phyloP scores from a whole-genome alignment of 2,888 invertebrate genomes.

The Sympetrum striolatum region DNA sequence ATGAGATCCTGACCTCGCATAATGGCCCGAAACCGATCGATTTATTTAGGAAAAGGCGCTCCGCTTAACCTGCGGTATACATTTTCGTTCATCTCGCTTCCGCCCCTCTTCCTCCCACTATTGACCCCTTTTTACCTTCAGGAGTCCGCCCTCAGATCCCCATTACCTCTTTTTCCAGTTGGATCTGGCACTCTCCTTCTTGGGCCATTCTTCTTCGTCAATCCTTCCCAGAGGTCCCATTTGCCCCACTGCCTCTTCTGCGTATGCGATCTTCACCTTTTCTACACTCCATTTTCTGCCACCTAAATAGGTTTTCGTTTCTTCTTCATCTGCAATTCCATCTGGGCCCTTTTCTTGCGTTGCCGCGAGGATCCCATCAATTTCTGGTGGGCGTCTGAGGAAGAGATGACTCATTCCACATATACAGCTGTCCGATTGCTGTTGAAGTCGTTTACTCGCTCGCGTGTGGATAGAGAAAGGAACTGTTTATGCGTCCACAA shows the following conservation, averaged over 20 bases:
- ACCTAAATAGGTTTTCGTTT: not conserved
- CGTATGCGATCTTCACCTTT: not conserved
- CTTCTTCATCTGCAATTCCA: not conserved
- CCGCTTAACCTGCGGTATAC: not conserved
- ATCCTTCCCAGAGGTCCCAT: not conserved
- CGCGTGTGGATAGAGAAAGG: not conserved
- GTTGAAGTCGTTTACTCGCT: not conserved
- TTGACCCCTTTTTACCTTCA: not conserved
- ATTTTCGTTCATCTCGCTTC: not conserved
- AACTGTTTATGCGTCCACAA: too few species aligned
- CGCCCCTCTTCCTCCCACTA: not conserved
- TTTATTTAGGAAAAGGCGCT: not conserved
- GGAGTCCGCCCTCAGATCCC: not conserved
- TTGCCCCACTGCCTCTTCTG: not conserved
- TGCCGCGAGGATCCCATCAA: not conserved
- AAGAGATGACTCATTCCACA: too few species aligned
- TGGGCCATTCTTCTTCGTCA: constrained; percentile 24
- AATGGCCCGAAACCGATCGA: constrained; percentile 3
- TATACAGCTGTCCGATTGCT: not conserved
- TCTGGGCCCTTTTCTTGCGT: not conserved
- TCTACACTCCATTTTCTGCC: not conserved
- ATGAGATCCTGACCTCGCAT: constrained; percentile 35
- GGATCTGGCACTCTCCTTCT: not conserved
- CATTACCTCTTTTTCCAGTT: not conserved
- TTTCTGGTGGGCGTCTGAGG: not conserved